These are phyloP conservation scores for Sinhomidia bicolor DNA, from an alignment of 2,888 invertebrate species.

Conservation along the genomic window DNA sequence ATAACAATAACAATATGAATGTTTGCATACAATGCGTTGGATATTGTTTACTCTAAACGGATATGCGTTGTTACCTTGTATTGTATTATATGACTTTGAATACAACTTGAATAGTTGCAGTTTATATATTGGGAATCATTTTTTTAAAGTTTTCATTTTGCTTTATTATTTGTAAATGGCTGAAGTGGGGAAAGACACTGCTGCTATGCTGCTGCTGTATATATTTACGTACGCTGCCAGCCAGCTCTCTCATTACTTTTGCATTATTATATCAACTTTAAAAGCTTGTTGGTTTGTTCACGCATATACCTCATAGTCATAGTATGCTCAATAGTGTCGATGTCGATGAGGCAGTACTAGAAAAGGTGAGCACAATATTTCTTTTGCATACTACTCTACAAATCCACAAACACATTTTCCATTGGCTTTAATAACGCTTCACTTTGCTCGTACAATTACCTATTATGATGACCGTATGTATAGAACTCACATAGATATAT, in stretches of 20 bases:
- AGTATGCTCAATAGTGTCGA: too few species aligned
- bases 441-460: neutral
- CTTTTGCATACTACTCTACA: conserved; percentile 63
- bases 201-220: too few species aligned
- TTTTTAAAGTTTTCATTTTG: conserved; percentile 18
- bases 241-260: conserved; percentile 31
- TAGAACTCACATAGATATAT: neutral
- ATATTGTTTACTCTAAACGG: neutral
- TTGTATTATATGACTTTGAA: neutral
- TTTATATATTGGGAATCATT: neutral
- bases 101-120: neutral
- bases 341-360: neutral
- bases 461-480: neutral
- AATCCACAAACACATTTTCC: conserved; percentile 67
- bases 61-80: neutral
- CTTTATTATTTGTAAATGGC: neutral
- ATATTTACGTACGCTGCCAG: too few species aligned
- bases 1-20: conserved; percentile 21
- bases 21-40: conserved; percentile 25
- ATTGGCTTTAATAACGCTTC: conserved; percentile 26
- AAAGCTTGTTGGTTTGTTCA: conserved; percentile 17
- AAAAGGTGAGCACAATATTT: conserved; percentile 59
- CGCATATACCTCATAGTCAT: conserved; percentile 8
- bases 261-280: too few species aligned
- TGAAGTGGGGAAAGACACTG: conserved; percentile 17